Base-by-base conservation (phyloP, 2,888 invertebrate species). In the Flexamia atlantica region DNA sequence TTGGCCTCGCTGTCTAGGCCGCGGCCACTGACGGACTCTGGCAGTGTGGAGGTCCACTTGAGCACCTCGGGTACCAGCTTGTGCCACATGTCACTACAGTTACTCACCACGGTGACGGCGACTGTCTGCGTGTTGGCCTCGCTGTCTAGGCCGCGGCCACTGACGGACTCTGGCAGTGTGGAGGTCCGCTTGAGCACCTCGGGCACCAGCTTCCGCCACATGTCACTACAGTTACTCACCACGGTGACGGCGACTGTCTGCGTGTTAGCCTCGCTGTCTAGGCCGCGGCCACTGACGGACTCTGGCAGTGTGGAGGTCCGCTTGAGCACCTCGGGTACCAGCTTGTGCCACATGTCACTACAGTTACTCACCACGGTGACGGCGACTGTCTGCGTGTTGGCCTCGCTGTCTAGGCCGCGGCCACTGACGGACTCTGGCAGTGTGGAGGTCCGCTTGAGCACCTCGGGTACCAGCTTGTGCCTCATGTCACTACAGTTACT, bases 171-270 rank as follows among this genome's bases (percentile, higher is more conserved):
- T 12, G 72, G 72, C 40, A 72, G 42, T 5, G 81, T 68, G 0
- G 68, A 30, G 5, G 68, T 81, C 1, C 81, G 25, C 60, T 81
- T 81, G 17, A 81, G n/a, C 0, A 81, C 53, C 81, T n/a, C n/a
- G n/a, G n/a, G n/a, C n/a, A n/a, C n/a, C n/a, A n/a, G n/a, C n/a
- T n/a, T n/a, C n/a, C n/a, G n/a, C n/a, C n/a, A n/a, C n/a, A n/a
- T n/a, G n/a, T n/a, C n/a, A n/a, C n/a, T n/a, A n/a, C n/a, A n/a
- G n/a, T n/a, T n/a, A n/a, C n/a, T 70, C 25, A 50, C 79, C 60
- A 81, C 81, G 1, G 81, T 81, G 42, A 81, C 64, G 7, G 81
- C 60, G 0, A 81, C 81, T 23, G 81, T 25, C 30, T 53, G 32
- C 4, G 60, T 57, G 60, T 81, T 57, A 23, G 23, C 53, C 36